These are phyloP conservation scores for Anthrax anthrax DNA, from an alignment of 2,888 invertebrate genomes.

Conservation along the genomic window DNA sequence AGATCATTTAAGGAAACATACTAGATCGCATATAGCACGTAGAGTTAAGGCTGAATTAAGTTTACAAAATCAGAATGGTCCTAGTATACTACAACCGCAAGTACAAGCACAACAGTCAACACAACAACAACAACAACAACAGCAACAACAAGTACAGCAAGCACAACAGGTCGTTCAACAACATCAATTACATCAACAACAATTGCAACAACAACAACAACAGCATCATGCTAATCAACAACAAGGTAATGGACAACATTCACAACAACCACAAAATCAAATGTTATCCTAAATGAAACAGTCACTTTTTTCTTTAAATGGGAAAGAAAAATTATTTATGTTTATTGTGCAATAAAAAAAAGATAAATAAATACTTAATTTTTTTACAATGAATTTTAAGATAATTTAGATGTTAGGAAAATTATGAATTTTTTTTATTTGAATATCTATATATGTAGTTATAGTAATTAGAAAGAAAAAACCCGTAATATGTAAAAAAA, in stretches of 20 bases:
- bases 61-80: constrained; percentile 31
- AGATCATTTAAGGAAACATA: constrained; percentile 73
- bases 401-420: too few relatives aligned
- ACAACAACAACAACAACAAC: constrained; percentile 16
- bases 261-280: constrained; percentile 22
- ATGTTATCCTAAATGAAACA: constrained; percentile 21
- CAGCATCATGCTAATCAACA: constrained; percentile 19
- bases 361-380: too few relatives aligned
- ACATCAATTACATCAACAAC: constrained; percentile 14
- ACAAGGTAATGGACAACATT: constrained; percentile 10
- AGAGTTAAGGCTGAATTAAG: constrained; percentile 57
- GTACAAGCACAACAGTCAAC: constrained; percentile 16
- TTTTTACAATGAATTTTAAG: too few relatives aligned
- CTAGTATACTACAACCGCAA: constrained; percentile 29
- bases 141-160: constrained; percentile 32
- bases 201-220: constrained; percentile 16
- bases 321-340: too few relatives aligned
- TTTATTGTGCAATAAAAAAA: too few relatives aligned
- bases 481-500: too few relatives aligned
- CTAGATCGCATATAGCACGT: constrained; percentile 68
- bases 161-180: constrained; percentile 39
- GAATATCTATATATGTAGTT: too few relatives aligned
- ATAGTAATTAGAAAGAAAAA: too few relatives aligned
- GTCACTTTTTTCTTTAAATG: too few relatives aligned
- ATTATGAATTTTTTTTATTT: too few relatives aligned